These are phyloP conservation scores for Thalpophila matura DNA, from an alignment of 2,888 invertebrate species.

Conservation along the genomic window DNA sequence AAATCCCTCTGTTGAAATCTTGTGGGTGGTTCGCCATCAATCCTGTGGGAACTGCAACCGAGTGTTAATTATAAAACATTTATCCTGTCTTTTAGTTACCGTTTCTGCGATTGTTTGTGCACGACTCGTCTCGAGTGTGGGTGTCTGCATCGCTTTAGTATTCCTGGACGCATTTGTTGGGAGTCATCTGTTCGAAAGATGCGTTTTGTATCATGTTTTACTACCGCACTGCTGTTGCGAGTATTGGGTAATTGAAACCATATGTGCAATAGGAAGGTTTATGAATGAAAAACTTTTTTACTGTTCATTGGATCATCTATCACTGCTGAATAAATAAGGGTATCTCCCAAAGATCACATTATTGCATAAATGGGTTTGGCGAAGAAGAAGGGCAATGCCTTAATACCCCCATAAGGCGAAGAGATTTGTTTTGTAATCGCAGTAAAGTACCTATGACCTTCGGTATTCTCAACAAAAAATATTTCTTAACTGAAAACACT, in stretches of 20 bases:
- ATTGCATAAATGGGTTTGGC: not conserved
- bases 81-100: constrained; percentile 70
- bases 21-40: constrained; percentile 78
- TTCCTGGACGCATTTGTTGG: constrained; percentile 35
- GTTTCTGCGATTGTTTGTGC: constrained; percentile 64
- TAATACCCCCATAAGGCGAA: not conserved
- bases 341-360: constrained; percentile 1
- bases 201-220: constrained; percentile 43
- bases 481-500: not conserved
- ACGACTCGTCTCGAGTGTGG: constrained; percentile 55
- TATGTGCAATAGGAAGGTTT: constrained; percentile 4
- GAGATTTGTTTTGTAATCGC: not conserved
- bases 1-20: constrained; percentile 78
- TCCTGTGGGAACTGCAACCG: constrained; percentile 71
- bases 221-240: constrained; percentile 15
- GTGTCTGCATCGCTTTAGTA: constrained; percentile 51
- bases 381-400: not conserved
- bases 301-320: not conserved
- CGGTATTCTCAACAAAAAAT: not conserved
- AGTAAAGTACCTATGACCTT: not conserved
- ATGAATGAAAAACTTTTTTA: constrained; percentile 23
- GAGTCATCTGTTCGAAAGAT: constrained; percentile 35
- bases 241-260: constrained; percentile 21
- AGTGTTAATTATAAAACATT: constrained; percentile 76
- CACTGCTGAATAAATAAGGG: not conserved